A percentile compares a stretch with the other conserved stretches of the same genome.
Conservation (phyloP, 2,888 invertebrate species). For the Congeria kusceri region DNA sequence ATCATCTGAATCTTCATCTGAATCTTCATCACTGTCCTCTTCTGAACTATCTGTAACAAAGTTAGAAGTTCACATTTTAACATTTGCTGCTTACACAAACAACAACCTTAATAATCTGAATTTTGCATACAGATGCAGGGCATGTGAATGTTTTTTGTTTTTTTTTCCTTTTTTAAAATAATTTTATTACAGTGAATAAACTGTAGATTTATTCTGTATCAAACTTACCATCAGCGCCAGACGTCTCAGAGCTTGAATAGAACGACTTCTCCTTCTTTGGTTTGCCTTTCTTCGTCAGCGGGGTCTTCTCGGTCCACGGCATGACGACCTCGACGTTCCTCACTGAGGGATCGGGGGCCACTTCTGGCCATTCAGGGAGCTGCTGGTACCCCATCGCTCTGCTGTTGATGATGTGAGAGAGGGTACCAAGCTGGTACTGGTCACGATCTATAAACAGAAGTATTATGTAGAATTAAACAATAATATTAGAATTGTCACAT, state of each 20-base stretch:
- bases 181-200: neutral
- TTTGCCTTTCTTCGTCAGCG: slow-evolving; percentile 63
- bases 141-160: neutral
- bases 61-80: neutral
- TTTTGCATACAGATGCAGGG: no score
- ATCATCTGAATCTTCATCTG: slow-evolving; percentile 45
- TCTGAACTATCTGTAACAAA: slow-evolving; percentile 63
- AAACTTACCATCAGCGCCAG: slow-evolving; percentile 68
- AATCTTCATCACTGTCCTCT: slow-evolving; percentile 46
- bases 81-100: no score
- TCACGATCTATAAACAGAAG: slow-evolving; percentile 89
- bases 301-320: slow-evolving; percentile 75
- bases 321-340: slow-evolving; percentile 89
- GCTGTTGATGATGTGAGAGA: slow-evolving; percentile 97
- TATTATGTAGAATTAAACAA: no score
- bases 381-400: slow-evolving; percentile 95
- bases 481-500: no score
- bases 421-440: slow-evolving; percentile 95
- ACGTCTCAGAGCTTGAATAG: slow-evolving; percentile 86
- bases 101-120: no score
- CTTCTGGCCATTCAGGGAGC: slow-evolving; percentile 93
- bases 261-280: slow-evolving; percentile 86
- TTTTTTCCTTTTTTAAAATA: neutral
- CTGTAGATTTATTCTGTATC: no score
- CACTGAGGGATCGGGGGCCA: slow-evolving; percentile 91